phyloP scores from a whole-genome alignment of 1,140 invertebrate genomes.

The Thaumatotibia leucotreta region DNA sequence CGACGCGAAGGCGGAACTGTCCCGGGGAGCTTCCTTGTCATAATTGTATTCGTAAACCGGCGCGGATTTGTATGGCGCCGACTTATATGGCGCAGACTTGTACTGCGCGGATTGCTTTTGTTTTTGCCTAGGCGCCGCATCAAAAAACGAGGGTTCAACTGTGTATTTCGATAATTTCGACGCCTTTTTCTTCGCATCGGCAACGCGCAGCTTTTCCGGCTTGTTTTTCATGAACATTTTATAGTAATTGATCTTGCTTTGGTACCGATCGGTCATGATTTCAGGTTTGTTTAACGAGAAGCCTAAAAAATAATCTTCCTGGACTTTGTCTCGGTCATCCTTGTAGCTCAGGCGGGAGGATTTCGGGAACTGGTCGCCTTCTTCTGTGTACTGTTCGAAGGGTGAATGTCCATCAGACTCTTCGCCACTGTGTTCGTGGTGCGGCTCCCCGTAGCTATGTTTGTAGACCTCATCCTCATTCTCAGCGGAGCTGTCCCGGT shows the following conservation, averaged over 20 bases:
- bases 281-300: slow-evolving; percentile 53
- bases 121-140: slow-evolving; percentile 30
- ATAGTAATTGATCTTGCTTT: slow-evolving; percentile 56
- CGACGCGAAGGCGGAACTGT: slow-evolving; percentile 46
- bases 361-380: slow-evolving; percentile 54
- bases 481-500: slow-evolving; percentile 36
- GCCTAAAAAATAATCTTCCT: slow-evolving; percentile 57
- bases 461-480: slow-evolving; percentile 60
- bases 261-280: slow-evolving; percentile 42
- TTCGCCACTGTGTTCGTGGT: slow-evolving; percentile 36
- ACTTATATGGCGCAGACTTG: too few species aligned
- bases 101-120: slow-evolving; percentile 32
- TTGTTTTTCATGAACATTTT: slow-evolving; percentile 51
- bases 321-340: slow-evolving; percentile 52
- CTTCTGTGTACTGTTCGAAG: slow-evolving; percentile 51
- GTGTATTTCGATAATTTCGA: slow-evolving; percentile 45
- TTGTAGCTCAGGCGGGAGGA: slow-evolving; percentile 48
- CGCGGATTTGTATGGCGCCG: slow-evolving; percentile 37
- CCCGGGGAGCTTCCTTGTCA: slow-evolving; percentile 36
- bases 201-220: slow-evolving; percentile 37
- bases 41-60: slow-evolving; percentile 47
- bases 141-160: slow-evolving; percentile 27
- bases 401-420: slow-evolving; percentile 41
- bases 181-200: slow-evolving; percentile 39
- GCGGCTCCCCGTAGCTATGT: slow-evolving; percentile 45